phyloP scores from a whole-genome alignment of 1,140 invertebrate species.

The Scylla paramamosain region DNA sequence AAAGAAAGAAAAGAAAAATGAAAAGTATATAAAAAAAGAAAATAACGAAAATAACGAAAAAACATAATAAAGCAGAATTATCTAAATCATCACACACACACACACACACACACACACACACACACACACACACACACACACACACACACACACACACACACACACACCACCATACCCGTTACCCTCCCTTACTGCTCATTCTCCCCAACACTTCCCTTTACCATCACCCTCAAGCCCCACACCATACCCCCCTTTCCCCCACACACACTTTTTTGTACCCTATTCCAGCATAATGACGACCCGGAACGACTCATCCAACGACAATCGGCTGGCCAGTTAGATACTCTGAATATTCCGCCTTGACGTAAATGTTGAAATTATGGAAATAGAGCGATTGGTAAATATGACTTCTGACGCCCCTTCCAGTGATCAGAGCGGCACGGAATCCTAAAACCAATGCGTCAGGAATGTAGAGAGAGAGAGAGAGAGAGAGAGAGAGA shows the following conservation, averaged over 20 bases:
- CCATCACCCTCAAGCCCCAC: not conserved
- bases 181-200: not conserved
- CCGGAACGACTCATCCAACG: not conserved
- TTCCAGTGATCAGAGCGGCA: not conserved
- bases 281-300: not conserved
- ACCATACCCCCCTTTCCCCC: not conserved
- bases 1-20: too few relatives aligned
- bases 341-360: not conserved
- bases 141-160: too few relatives aligned
- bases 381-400: not conserved
- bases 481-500: not conserved
- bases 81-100: too few relatives aligned
- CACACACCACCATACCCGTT: not conserved
- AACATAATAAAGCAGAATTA: too few relatives aligned
- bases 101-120: too few relatives aligned
- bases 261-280: not conserved
- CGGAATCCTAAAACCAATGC: not conserved
- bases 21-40: too few relatives aligned
- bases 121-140: too few relatives aligned
- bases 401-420: not conserved
- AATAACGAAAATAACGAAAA: too few relatives aligned
- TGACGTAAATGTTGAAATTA: slow-evolving; percentile 14
- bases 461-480: not conserved
- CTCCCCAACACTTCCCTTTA: not conserved
- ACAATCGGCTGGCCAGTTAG: not conserved